Percentiles rank a stretch among this genome's conserved stretches.
Evolutionary conservation across 92 coral and sea anemone species (phyloP).

Genomic region (Zoanthus solanderi): DNA sequence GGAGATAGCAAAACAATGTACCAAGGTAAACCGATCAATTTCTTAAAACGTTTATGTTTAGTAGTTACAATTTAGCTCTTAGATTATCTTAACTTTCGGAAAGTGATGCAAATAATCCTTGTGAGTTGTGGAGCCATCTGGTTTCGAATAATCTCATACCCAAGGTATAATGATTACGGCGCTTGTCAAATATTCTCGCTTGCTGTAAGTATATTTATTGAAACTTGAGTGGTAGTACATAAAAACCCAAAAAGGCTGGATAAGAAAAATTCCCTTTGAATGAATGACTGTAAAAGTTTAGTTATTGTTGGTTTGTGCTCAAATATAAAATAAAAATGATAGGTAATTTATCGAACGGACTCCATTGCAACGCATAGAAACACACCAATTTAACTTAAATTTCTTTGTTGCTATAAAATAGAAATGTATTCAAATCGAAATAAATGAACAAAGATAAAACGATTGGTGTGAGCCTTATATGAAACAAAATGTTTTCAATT

Average conservation of each 20-base stretch:
- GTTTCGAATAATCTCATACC: conserved; percentile 6
- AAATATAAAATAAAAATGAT: not conserved
- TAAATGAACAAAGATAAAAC: not conserved
- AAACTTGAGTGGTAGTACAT: not conserved
- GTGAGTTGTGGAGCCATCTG: conserved; percentile 5
- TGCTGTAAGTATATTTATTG: not conserved
- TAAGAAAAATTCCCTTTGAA: not conserved
- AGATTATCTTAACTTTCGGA: not conserved
- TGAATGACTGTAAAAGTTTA: not conserved
- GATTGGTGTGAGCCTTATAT: not conserved
- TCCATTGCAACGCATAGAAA: not conserved
- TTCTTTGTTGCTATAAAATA: not conserved
- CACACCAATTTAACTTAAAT: not conserved
- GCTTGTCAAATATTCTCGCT: not conserved
- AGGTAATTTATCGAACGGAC: not conserved
- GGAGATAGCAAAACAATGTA: conserved; percentile 40
- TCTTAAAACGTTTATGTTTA: not conserved
- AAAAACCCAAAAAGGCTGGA: not conserved
- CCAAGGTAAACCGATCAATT: conserved; percentile 10
- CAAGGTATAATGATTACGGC: not conserved
- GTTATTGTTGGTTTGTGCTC: not conserved
- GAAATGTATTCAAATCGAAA: not conserved
- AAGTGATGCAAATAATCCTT: conserved; percentile 19
- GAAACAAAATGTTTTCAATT: conserved; percentile 10
- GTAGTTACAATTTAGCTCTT: not conserved